Percentiles rank a stretch among this genome's conserved stretches.
Evolutionary conservation across 2,797 vertebrate species (phyloP).

Genomic region (Eidolon dupreanum): DNA sequence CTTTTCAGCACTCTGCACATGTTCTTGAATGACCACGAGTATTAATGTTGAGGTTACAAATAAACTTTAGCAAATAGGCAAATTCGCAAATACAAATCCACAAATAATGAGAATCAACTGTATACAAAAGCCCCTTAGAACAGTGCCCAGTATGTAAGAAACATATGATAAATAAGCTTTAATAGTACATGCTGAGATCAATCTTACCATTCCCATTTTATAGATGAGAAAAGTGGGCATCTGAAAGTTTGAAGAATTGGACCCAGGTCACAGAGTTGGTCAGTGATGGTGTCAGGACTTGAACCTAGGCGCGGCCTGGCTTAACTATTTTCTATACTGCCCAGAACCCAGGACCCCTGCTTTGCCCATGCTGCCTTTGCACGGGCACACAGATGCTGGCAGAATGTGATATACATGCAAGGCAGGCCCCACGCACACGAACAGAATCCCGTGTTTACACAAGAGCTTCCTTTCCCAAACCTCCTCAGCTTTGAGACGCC

Average conservation of each 20-base stretch:
- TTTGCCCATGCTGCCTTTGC: background rate
- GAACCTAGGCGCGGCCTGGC: background rate
- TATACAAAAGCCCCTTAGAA: background rate
- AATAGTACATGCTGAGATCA: background rate
- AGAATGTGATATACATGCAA: background rate
- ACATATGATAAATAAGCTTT: background rate
- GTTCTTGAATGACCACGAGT: background rate
- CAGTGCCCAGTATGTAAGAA: background rate
- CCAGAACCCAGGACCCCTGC: background rate
- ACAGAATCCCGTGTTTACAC: background rate
- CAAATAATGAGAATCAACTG: background rate
- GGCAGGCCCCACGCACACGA: accelerated
- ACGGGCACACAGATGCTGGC: accelerated
- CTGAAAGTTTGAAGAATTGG: background rate
- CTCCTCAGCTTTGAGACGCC: background rate
- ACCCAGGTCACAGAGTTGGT: background rate
- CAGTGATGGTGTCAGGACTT: background rate
- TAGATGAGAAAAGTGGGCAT: background rate
- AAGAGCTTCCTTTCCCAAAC: conserved; percentile 3
- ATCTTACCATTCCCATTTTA: background rate
- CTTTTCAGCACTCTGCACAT: background rate
- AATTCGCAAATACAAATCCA: background rate
- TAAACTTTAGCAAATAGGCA: background rate
- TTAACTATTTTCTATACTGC: background rate
- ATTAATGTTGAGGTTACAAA: background rate